A percentile compares a stretch with the other conserved stretches of the same genome.
Evolutionary conservation across 2,113 vertebrate species (phyloP).

Genomic region (Fregata magnificens): DNA sequence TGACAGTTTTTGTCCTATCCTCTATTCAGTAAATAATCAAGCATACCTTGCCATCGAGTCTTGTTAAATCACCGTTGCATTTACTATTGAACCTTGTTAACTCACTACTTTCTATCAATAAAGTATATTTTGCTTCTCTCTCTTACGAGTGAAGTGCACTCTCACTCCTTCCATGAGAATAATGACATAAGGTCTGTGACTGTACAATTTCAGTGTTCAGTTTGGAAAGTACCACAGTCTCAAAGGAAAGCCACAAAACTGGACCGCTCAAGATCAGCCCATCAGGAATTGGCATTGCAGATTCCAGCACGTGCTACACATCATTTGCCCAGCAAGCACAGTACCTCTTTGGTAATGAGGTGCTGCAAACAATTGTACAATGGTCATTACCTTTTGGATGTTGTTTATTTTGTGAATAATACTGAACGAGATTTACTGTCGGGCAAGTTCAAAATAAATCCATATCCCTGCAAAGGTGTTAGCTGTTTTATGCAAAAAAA

Average conservation of each 20-base stretch:
- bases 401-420: constrained; percentile 60
- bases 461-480: neutral
- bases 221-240: neutral
- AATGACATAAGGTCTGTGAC: neutral
- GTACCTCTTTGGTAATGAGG: neutral
- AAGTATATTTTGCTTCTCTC: too few species aligned
- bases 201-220: constrained; percentile 19
- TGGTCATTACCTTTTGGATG: constrained; percentile 60
- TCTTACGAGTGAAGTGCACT: too few species aligned
- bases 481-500: neutral
- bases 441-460: constrained; percentile 27
- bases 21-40: too few species aligned
- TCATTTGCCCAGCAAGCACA: neutral
- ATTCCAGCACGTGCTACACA: neutral
- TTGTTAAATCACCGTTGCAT: too few species aligned
- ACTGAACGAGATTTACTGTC: constrained; percentile 36
- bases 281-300: neutral
- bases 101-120: too few species aligned
- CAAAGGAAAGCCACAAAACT: neutral
- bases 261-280: neutral
- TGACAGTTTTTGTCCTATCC: too few species aligned
- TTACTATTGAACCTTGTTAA: too few species aligned
- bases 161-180: too few species aligned
- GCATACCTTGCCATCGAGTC: too few species aligned
- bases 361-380: neutral